Base-by-base conservation (phyloP, 2,113 vertebrate species). In the Echinops telfairi region DNA sequence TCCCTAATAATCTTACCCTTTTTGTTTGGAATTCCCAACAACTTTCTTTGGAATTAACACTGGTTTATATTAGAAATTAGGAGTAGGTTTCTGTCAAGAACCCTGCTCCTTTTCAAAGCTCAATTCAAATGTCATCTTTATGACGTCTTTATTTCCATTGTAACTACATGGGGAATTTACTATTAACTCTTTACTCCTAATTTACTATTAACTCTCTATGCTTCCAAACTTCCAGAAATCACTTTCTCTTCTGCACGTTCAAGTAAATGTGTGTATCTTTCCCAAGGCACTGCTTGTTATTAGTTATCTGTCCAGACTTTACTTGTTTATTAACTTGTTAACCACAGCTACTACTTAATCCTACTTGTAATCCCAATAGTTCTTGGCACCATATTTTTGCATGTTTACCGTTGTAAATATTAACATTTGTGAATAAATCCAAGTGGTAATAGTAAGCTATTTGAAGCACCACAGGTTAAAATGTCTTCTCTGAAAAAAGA, bases 391-490 rank as follows among this genome's bases (percentile, higher is more conserved):
- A 57, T 27, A 20, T 1, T n/a, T 88, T 75, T 88, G 27, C 47
- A 58, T 14, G 31, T 7, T 76, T 71, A 92, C 9, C 78, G 1
- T 14, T 82, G 9, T 25, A 84, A 71, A 73, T 23, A 62, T 40
- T 47, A 88, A 88, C 38, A 81, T 78, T 38, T 57, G 47, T 31
- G 40, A 40, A 40, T 95, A 85, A 92, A 77, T 81, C 40, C 3
- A 87, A 88, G 53, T 36, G 83, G 3, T 82, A 82, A 78, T 20
- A 73, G 62, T 80, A 81, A 87, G 29, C 22, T 62, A 89, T 36
- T 1, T 83, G 23, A 94, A 86, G 31, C 77, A 87, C 57, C 60
- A 88, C 20, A 90, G 60, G 38, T 86, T 71, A 81, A 57, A 78
- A 80, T 29, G 25, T 66, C 73, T 53, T 83, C 66, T 76, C 64